Conservation (phyloP, 2,888 invertebrate species). For the Caenorhabditis angaria region DNA sequence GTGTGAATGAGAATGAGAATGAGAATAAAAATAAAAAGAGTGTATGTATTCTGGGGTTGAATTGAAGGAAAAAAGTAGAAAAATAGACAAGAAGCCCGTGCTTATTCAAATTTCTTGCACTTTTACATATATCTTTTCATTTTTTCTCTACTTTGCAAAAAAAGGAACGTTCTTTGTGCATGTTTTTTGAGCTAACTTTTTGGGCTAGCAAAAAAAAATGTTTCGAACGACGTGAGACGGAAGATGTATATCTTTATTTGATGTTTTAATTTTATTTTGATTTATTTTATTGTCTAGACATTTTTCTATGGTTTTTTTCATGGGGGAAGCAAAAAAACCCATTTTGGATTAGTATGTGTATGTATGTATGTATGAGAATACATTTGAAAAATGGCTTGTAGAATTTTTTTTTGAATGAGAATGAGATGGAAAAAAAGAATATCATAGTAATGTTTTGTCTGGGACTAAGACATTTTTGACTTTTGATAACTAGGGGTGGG, state of each 20-base stretch:
- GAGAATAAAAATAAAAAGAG: no score
- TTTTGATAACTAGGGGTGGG: no score
- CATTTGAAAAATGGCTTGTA: background rate
- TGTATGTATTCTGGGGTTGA: background rate
- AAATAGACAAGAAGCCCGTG: no score
- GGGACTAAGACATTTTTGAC: no score
- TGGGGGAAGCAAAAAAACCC: background rate
- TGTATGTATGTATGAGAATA: no score
- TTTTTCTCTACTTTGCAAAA: no score
- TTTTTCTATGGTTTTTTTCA: background rate
- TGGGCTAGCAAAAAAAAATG: background rate
- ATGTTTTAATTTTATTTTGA: background rate
- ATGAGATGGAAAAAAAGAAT: no score
- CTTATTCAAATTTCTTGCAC: no score
- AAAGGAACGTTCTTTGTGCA: no score
- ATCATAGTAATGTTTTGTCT: no score
- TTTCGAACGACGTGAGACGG: background rate
- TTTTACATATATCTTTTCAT: no score
- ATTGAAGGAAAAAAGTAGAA: background rate
- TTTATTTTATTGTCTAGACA: background rate
- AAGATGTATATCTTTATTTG: background rate
- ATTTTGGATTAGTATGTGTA: background rate
- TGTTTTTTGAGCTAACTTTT: background rate
- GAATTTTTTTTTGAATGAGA: no score
- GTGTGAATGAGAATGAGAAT: slow-evolving; percentile 2